A percentile compares a stretch with the other conserved stretches of the same genome.
These are phyloP conservation scores for Varanus komodoensis DNA, from an alignment of 2,113 vertebrate species.

Conservation along the genomic window DNA sequence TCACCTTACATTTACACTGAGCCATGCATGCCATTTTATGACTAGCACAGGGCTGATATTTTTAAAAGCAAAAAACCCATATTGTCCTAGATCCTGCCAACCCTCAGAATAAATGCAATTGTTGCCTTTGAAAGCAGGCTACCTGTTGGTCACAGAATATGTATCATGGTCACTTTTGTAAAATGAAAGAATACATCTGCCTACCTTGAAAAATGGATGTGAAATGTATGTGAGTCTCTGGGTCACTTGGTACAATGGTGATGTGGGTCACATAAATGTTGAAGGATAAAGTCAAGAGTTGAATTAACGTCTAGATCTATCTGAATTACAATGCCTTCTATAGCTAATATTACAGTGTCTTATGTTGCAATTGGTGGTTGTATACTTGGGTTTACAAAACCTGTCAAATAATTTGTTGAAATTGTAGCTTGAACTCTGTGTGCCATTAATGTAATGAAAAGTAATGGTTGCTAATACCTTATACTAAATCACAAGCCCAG, in stretches of 20 bases:
- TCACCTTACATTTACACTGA: no score
- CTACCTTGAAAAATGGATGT: background rate
- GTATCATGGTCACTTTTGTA: background rate
- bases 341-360: background rate
- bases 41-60: background rate
- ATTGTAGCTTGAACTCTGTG: background rate
- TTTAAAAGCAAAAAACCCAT: background rate
- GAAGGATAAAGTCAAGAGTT: background rate
- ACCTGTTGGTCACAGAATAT: background rate
- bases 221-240: background rate
- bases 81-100: background rate
- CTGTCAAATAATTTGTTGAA: background rate
- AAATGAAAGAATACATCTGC: background rate
- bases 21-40: background rate
- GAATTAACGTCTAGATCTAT: background rate
- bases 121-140: background rate
- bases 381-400: conserved; percentile 2
- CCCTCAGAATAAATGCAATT: background rate
- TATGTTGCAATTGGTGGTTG: background rate
- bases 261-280: background rate
- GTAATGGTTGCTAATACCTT: conserved; percentile 1
- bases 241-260: background rate
- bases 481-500: background rate
- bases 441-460: conserved; percentile 20
- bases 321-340: background rate